Evolutionary conservation across 2,888 invertebrate genomes (phyloP), one percentile per base, ranked within the genome.

Genomic region (Trissolcus brochymenae): DNA sequence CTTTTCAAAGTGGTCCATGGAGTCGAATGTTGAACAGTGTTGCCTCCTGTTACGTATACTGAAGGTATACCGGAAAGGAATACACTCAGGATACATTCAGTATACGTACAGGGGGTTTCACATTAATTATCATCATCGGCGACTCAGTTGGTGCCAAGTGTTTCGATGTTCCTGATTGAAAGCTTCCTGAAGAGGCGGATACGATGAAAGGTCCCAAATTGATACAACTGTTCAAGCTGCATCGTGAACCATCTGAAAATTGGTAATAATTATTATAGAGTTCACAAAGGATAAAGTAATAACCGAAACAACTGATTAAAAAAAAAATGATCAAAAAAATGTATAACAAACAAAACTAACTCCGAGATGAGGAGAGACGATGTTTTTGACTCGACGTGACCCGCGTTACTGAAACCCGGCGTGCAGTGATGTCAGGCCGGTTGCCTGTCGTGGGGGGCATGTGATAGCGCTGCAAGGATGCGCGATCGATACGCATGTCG

Each of bases 71-170:
- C 97, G 96, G 97, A 97, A 94, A 95, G 93, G 91, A 93, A 93
- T 92, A 95, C 96, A 96, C 96, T 97, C 97, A 97, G 97, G 97
- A 97, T 97, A 97, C 97, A 97, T 97, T 97, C 96, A 97, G 97
- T 97, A 97, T 97, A 97, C 97, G 97, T 97, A 95, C 95, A 96
- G 96, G 97, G 95, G 94, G 96, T 95, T 91, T 87, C 91, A 91
- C 92, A 92, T 91, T 90, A 89, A 84, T 88, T 88, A 82, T 84
- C 88, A 72, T 74, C 73, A 59, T 25, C 75, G 51, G 59, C 70
- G 19, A 25, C 25, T 25, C 25, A 25, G 25, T 25, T 56, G 57
- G 49, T 40, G 43, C 17, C 14, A 35, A 17, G 2, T 17, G 9
- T n/a, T 19, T 2, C 9, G 35, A 35, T 11, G 9, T 7, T 35